Base-by-base conservation (phyloP, 2,888 invertebrate genomes). In the Rosalia funebris region DNA sequence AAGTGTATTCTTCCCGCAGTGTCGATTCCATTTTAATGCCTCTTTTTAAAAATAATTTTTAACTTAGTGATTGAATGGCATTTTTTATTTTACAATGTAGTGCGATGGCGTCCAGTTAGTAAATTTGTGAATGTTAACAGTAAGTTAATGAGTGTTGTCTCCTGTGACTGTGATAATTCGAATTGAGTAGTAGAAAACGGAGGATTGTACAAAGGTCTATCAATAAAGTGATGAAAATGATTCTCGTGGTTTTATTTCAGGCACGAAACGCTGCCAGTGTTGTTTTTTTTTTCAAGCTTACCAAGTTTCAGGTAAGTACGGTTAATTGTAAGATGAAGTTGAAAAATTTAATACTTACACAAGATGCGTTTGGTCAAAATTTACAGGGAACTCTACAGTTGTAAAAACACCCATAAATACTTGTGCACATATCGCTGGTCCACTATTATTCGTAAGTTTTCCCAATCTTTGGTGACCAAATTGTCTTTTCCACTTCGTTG, bases 1-100 rank as follows among this genome's bases (percentile, higher is more conserved):
- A 56, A 56, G 53, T 47, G 56, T 56, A 17, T 34, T 47, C 7
- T 56, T 56, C 34, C 39, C 56, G 47, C 47, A 56, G 56, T 56
- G 56, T 47, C 15, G 41, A 32, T 45, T 14, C 19, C 47, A 47
- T 56, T 56, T 56, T 56, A 56, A 47, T 37, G 41, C 41, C 31
- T 31, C 25, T 32, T 39, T 53, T 53, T 42, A 42, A 48, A 48
- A 53, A n/a, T 53, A 42, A 53, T 53, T 53, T 47, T 53, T 42
- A 53, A 41, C 53, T 41, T 52, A 53, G 42, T 53, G 53, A 32
- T 42, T 42, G 42, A 20, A 32, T 42, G 42, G 53, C 41, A 53
- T 25, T 31, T 39, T 53, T 53, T 53, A 42, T 42, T 42, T 53
- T 53, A 42, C 41, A 41, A 53, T 42, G 16, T 53, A 53, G 53